Percentiles rank a stretch among this genome's conserved stretches.
Evolutionary conservation across 2,113 vertebrate genomes (phyloP).

Genomic region (Neogobius melanostomus): DNA sequence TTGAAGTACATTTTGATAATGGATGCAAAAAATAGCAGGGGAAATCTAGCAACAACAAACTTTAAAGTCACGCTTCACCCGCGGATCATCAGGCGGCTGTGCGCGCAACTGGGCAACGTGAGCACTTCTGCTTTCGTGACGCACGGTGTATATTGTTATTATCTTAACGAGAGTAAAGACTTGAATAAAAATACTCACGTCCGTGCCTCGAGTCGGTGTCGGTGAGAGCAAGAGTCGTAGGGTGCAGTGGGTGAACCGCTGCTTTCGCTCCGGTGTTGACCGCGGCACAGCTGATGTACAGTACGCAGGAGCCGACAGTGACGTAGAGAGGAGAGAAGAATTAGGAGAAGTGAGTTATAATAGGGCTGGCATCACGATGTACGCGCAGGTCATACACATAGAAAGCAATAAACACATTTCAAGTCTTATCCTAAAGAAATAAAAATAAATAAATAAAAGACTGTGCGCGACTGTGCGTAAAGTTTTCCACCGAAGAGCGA

Average conservation of each 20-base stretch:
- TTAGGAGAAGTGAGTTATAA: neutral
- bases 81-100: neutral
- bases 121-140: neutral
- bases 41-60: neutral
- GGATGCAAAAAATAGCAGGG: neutral
- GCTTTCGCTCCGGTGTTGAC: neutral
- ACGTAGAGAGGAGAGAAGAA: slow-evolving; percentile 43
- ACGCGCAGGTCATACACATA: neutral
- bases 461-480: neutral
- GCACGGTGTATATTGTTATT: neutral
- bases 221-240: neutral
- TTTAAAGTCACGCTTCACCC: neutral
- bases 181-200: slow-evolving; percentile 30
- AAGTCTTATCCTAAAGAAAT: too few relatives aligned
- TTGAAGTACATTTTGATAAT: neutral
- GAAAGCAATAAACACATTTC: too few relatives aligned
- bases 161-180: neutral
- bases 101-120: neutral
- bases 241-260: neutral
- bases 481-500: too few relatives aligned
- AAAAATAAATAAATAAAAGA: too few relatives aligned
- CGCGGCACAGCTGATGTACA: slow-evolving; percentile 48
- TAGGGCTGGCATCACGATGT: neutral
- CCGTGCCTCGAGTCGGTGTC: slow-evolving; percentile 12
- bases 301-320: slow-evolving; percentile 45